phyloP scores from a whole-genome alignment of 2,113 vertebrate species.

The Ibidorhyncha struthersii region DNA sequence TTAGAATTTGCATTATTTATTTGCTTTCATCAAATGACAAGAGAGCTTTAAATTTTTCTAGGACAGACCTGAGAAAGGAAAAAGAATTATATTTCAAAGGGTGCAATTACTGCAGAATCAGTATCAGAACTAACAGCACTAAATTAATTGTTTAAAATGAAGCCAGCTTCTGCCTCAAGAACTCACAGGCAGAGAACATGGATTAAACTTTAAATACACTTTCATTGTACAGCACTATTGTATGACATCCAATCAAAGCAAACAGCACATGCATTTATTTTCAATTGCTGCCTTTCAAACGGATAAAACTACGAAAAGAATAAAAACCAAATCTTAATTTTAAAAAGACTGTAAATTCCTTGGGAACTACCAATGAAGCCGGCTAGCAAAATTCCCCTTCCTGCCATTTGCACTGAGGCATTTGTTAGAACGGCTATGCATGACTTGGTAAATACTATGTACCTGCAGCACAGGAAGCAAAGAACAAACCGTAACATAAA shows the following conservation, averaged over 20 bases:
- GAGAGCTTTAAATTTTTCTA: not conserved
- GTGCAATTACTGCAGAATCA: not conserved
- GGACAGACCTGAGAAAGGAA: not conserved
- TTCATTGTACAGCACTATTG: not conserved
- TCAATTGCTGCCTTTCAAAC: not conserved
- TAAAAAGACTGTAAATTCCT: not conserved
- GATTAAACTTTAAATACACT: not conserved
- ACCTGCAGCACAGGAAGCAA: not conserved
- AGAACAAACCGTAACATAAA: not conserved
- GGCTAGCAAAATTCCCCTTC: not conserved
- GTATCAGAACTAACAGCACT: not conserved
- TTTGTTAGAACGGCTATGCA: not conserved
- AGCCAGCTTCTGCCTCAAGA: not conserved
- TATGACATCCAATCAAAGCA: not conserved
- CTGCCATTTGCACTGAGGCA: not conserved
- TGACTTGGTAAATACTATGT: not conserved
- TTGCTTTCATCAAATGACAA: not conserved
- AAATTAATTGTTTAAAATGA: not conserved
- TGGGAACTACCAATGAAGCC: not conserved
- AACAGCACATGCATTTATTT: not conserved
- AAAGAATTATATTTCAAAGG: not conserved
- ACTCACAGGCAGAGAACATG: not conserved
- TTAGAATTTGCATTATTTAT: not conserved
- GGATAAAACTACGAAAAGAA: not conserved
- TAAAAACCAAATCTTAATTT: not conserved